Evolutionary conservation across 2,113 vertebrate species (phyloP).

Genomic region (Ardeotis arabs): DNA sequence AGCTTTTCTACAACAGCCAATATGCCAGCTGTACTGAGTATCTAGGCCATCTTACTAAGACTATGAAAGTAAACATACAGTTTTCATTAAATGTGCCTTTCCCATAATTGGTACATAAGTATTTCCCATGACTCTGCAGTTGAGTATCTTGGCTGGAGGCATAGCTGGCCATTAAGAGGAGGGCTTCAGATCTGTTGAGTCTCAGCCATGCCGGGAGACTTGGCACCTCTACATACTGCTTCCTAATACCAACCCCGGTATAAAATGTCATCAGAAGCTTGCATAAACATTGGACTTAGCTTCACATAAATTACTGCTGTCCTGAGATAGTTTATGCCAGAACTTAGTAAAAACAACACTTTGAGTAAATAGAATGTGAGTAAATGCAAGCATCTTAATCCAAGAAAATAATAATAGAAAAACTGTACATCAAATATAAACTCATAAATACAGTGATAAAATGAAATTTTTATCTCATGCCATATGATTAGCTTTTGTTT

Average conservation of each 20-base stretch:
- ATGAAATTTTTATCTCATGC: constrained; percentile 60
- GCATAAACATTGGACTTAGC: constrained; percentile 84
- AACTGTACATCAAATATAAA: constrained; percentile 65
- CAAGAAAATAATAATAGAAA: constrained; percentile 70
- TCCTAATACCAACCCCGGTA: constrained; percentile 79
- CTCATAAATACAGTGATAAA: constrained; percentile 71
- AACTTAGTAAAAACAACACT: constrained; percentile 80
- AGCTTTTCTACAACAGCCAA: constrained; percentile 56
- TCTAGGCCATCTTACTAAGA: constrained; percentile 69
- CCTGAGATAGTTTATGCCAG: constrained; percentile 77
- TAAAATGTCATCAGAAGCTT: constrained; percentile 85
- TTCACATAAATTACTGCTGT: constrained; percentile 84
- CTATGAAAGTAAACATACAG: constrained; percentile 75
- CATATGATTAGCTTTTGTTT: constrained; percentile 57
- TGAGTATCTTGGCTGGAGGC: constrained; percentile 77
- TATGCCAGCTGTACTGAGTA: constrained; percentile 65
- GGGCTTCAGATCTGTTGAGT: constrained; percentile 75
- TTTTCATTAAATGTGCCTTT: constrained; percentile 79
- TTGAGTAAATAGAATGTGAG: constrained; percentile 77
- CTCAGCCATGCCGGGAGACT: constrained; percentile 75
- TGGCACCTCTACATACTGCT: constrained; percentile 79
- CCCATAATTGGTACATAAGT: constrained; percentile 76
- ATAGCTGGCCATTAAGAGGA: constrained; percentile 77
- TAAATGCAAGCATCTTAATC: constrained; percentile 76
- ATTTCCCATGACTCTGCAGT: constrained; percentile 82